Evolutionary conservation across 2,797 vertebrate genomes (phyloP), one percentile per base, ranked within the genome.

Genomic region (Leptodactylus fallax): DNA sequence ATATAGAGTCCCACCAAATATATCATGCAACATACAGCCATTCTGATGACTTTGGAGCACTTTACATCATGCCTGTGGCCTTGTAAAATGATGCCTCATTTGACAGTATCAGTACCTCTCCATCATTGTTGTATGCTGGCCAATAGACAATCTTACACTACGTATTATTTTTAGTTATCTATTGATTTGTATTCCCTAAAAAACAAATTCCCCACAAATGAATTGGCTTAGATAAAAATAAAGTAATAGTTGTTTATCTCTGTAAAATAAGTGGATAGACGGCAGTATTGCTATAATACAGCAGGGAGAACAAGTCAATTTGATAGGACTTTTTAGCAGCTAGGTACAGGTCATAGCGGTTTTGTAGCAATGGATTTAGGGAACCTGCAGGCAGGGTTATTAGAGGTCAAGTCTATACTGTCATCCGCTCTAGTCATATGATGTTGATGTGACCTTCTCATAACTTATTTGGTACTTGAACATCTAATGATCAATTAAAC

Each of bases 371-470:
- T 63, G 25, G 81, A 56, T 63, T 82, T 76, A 77, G 82, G 81
- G 27, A 60, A 60, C 72, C 86, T 83, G 49, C 81, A 83, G 80
- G 58, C 71, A 67, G 80, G 49, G 53, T 67, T n/a, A 78, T 63
- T n/a, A 72, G 27, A 77, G 58, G 47, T 17, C 49, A 83, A 53
- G 27, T 10, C 8, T 72, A 83, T 45, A 83, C 12, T 13, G 65
- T 72, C 51, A 83, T 72, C 25, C 25, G 25, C 8, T 72, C 63
- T 7, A 45, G 67, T 74, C 19, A 60, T 23, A 8, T 58, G 56
- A 74, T n/a, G 65, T 72, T 25, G 9, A 25, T 47, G 19, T 67
- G 58, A 36, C 27, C 14, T 63, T 47, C 36, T 74, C 47, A 49
- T 74, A 69, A n/a, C 36, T 78, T 77, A 76, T 51, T 63, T 83